phyloP scores from a whole-genome alignment of 1,140 invertebrate species.

The Drosophila trapezifrons region DNA sequence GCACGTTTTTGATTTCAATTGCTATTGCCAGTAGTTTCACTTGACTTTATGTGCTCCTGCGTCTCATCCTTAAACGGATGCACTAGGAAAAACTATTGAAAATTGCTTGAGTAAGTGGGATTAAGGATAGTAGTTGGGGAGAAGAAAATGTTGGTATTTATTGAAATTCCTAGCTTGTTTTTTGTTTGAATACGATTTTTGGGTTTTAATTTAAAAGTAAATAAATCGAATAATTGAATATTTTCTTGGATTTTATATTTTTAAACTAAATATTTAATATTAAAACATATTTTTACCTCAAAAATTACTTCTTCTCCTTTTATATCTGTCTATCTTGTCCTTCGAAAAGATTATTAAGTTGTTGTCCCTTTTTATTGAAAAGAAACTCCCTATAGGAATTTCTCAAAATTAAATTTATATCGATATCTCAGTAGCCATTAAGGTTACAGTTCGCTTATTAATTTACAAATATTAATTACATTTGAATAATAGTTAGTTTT shows the following conservation, averaged over 20 bases:
- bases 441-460: no score
- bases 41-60: conserved; percentile 59
- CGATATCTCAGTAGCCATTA: no score
- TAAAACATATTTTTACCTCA: no score
- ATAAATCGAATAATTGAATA: no score
- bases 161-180: not conserved
- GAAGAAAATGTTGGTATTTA: not conserved
- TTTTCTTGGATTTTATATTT: not conserved
- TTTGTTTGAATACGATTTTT: not conserved
- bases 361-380: not conserved
- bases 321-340: rapidly evolving
- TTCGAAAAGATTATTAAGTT: not conserved
- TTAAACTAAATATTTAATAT: not conserved
- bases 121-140: no score
- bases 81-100: conserved; percentile 7
- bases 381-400: not conserved
- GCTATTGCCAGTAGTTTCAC: conserved; percentile 53
- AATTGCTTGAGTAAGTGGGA: not conserved
- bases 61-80: conserved; percentile 29
- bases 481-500: not conserved
- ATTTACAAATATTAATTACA: not conserved
- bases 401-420: no score
- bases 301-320: not conserved
- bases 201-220: not conserved
- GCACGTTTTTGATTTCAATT: conserved; percentile 79